A percentile compares a stretch with the other conserved stretches of the same genome.
Conservation (phyloP, 2,113 vertebrate species). For the Podilymbus podiceps region DNA sequence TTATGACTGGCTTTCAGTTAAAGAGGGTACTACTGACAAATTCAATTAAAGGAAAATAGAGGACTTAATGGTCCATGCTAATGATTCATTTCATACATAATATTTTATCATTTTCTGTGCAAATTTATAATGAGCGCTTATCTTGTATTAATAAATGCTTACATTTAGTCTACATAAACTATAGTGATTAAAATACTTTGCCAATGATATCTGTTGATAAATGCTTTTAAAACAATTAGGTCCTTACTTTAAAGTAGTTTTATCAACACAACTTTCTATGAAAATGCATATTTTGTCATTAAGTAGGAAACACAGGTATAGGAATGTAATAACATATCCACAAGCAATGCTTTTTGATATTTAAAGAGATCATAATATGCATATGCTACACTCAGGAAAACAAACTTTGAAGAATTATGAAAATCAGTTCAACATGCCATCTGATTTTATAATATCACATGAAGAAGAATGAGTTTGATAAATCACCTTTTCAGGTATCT, state of each 20-base stretch:
- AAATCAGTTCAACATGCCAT: slow-evolving; percentile 52
- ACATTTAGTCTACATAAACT: slow-evolving; percentile 77
- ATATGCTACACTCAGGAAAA: slow-evolving; percentile 28
- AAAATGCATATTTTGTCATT: slow-evolving; percentile 42
- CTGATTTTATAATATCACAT: slow-evolving; percentile 43
- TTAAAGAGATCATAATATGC: slow-evolving; percentile 28
- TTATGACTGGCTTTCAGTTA: slow-evolving; percentile 89
- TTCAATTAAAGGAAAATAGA: slow-evolving; percentile 95
- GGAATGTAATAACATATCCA: not conserved
- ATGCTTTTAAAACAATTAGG: slow-evolving; percentile 64
- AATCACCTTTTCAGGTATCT: slow-evolving; percentile 67
- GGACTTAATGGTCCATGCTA: slow-evolving; percentile 93
- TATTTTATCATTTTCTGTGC: slow-evolving; percentile 90
- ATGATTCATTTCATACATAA: slow-evolving; percentile 95
- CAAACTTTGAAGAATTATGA: slow-evolving; percentile 55
- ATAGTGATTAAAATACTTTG: slow-evolving; percentile 80
- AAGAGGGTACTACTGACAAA: slow-evolving; percentile 96
- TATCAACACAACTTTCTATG: slow-evolving; percentile 16
- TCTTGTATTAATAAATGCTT: slow-evolving; percentile 84
- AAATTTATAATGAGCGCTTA: slow-evolving; percentile 86
- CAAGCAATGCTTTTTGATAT: slow-evolving; percentile 28
- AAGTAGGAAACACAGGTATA: slow-evolving; percentile 38
- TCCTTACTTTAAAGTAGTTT: slow-evolving; percentile 55
- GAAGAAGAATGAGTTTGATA: slow-evolving; percentile 61
- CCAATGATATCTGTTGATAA: slow-evolving; percentile 75